Evolutionary conservation across 2,113 vertebrate genomes (phyloP), one percentile per base, ranked within the genome.

Genomic region (Etheostoma cragini): DNA sequence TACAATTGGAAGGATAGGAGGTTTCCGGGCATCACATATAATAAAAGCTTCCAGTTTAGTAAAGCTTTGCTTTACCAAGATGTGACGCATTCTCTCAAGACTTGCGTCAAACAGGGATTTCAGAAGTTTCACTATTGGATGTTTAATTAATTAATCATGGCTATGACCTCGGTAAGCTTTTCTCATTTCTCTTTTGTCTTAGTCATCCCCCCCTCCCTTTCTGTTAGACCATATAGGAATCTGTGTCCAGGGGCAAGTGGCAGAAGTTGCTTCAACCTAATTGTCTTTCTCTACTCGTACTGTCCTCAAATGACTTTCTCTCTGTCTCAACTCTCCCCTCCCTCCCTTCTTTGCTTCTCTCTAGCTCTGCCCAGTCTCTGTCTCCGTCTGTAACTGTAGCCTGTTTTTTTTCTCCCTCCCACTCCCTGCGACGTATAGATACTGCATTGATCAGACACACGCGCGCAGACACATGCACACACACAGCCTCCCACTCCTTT

Each of bases 331-430:
- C 91, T 86, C 88, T 56, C 72, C 74, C 72, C 88, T 78, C 81
- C 45, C 73, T 67, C 72, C 74, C 86, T 76, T 74, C 64, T 70
- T 78, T 65, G 89, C 81, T 85, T 87, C 86, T 82, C 87, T 85
- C 85, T 85, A 62, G 81, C 87, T 87, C 90, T 86, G 87, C 91
- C 88, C 87, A 61, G 83, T 91, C 91, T 93, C 90, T 87, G 90
- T 93, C 91, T 92, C 90, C 53, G 89, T 94, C 94, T 95, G 93
- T 95, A 95, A 95, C 94, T 94, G 93, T 94, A 95, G 94, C 94
- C 93, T 93, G 92, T 92, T 94, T 77, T 92, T 80, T 33, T 81
- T 77, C 19, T 92, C 82, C 81, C 90, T 93, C 89, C 90, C 90
- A 89, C 90, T 93, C 90, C 82, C 91, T 91, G 88, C 88, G 92